Base-by-base conservation (phyloP, 64 coral and sea anemone species). In the Hydrozoanthus tunicans region DNA sequence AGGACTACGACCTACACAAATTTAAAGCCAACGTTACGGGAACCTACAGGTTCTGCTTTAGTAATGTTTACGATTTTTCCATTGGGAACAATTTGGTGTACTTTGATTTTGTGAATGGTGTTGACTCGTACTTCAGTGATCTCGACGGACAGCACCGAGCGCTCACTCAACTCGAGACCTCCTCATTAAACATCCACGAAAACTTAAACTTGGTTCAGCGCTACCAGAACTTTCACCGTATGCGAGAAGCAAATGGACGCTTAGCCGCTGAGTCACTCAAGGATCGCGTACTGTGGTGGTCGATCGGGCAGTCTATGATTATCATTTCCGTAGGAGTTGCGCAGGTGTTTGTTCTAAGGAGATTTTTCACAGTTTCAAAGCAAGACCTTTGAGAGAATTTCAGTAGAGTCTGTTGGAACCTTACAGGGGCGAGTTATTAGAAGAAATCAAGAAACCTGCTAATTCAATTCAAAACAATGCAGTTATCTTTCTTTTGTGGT, bases 61-160 rank as follows among this genome's bases (percentile, higher is more conserved):
- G 97, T 23, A 99, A 98, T 66, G 97, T 99, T 9, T 99, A 92
- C 26, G 97, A 95, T 73, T 95, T 95, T 73, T 82, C 94, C 1
- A 95, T 99, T 54, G 94, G 94, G 3, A 93, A 95, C 80, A 99
- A 99, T 56, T 72, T 99, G 78, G 97, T 99, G 43, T 99, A 99
- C 80, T 99, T 99, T 80, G 97, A 99, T 90, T 95, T 99, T 62
- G 71, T 95, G 17, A 95, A 92, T 70, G 97, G 92, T 7, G 79
- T 90, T 6, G 97, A 92, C 9, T 77, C 58, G 51, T 77, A 59
- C 56, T 86, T 86, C 32, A 91, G 23, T 77, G 90, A 51, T 32
- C 59, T 62, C 58, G 67, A 17, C 65, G 81, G 59, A 62, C 92
- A 51, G 58, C 91, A 80, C 27, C 93, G 89, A 69, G 97, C 97